Percentiles rank a stretch among this genome's conserved stretches.
phyloP scores from a whole-genome alignment of 2,888 invertebrate species.

The Eueremaeus valkanovi region DNA sequence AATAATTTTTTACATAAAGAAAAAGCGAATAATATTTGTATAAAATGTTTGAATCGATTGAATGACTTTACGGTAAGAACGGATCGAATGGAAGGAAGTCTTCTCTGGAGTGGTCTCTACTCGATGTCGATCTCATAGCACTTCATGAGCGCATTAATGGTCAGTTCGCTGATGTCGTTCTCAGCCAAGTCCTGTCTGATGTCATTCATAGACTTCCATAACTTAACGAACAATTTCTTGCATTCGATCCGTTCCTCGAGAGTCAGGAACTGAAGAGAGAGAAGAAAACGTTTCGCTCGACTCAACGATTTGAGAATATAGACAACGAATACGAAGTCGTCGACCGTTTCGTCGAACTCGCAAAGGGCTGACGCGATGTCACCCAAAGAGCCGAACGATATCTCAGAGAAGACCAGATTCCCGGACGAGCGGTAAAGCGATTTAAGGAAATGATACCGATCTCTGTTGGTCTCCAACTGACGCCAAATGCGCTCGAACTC shows the following conservation, averaged over 20 bases:
- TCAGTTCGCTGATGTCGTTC: constrained; percentile 23
- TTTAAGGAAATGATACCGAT: constrained; percentile 11
- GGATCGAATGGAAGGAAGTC: neutral
- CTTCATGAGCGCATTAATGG: constrained; percentile 21
- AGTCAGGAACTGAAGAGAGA: constrained; percentile 17
- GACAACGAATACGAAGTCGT: constrained; percentile 25
- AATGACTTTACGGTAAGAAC: neutral
- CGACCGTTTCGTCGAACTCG: constrained; percentile 26
- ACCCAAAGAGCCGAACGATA: constrained; percentile 31
- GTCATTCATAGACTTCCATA: constrained; percentile 30
- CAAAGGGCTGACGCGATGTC: constrained; percentile 27
- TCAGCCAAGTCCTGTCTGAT: constrained; percentile 33
- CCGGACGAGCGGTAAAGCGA: constrained; percentile 12
- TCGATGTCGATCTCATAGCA: constrained; percentile 21
- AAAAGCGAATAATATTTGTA: no score
- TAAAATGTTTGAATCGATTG: neutral
- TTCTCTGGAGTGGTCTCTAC: neutral
- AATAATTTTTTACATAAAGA: no score
- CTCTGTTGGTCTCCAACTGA: constrained; percentile 20
- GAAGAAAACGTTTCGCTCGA: constrained; percentile 32
- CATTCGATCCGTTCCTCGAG: constrained; percentile 5
- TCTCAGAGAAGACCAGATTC: constrained; percentile 31
- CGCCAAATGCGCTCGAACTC: constrained; percentile 33
- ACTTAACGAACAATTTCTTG: constrained; percentile 18
- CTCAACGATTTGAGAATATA: constrained; percentile 32